Percentiles rank a stretch among this genome's conserved stretches.
Conservation (phyloP, 2,113 vertebrate genomes). For the Chloroceryle aenea region DNA sequence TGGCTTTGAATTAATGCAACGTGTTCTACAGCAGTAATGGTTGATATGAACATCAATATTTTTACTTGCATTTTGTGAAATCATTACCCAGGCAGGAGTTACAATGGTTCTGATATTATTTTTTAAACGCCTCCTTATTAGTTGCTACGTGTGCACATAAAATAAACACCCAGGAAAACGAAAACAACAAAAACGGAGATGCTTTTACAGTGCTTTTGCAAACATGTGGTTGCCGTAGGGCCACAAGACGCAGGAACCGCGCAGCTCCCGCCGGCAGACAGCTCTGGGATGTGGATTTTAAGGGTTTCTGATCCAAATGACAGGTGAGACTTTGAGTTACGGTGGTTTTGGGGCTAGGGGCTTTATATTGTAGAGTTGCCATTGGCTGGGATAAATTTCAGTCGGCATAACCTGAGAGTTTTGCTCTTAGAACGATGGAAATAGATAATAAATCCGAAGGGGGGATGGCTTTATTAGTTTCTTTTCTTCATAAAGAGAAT, state of each 20-base stretch:
- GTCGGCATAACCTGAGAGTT: rapidly evolving
- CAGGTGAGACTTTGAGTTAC: rapidly evolving
- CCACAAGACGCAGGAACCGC: rapidly evolving
- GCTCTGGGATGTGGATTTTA: not conserved
- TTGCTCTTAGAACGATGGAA: too few relatives aligned
- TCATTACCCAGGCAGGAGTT: rapidly evolving
- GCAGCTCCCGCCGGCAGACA: too few relatives aligned
- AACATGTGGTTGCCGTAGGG: rapidly evolving
- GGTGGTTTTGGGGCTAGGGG: rapidly evolving
- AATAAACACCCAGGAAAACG: not conserved
- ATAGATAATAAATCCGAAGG: too few relatives aligned
- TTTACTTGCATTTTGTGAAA: not conserved
- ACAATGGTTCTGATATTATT: rapidly evolving
- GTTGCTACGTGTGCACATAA: not conserved
- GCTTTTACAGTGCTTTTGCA: not conserved
- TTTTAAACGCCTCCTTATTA: not conserved
- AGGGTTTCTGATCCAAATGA: not conserved
- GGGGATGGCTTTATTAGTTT: not conserved
- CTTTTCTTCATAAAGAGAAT: not conserved
- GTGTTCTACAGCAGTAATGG: not conserved
- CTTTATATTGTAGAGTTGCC: rapidly evolving
- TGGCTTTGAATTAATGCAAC: not conserved
- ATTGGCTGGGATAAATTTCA: not conserved
- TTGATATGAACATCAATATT: rapidly evolving
- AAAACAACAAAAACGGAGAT: rapidly evolving